phyloP scores from a whole-genome alignment of 2,888 invertebrate genomes.

The Pollenia amentaria region DNA sequence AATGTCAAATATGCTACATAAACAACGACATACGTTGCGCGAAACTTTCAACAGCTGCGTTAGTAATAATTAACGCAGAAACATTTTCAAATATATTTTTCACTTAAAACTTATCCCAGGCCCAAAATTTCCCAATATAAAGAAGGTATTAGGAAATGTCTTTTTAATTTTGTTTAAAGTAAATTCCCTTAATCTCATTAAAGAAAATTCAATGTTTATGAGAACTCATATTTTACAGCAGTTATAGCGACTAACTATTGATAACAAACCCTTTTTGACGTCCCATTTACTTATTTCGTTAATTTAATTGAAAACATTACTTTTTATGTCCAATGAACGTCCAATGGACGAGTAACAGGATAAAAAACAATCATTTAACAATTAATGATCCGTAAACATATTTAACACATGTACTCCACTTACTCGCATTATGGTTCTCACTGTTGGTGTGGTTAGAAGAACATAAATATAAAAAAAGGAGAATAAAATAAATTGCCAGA shows the following conservation, averaged over 20 bases:
- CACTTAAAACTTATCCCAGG: too few relatives aligned
- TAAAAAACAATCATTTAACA: constrained; percentile 43
- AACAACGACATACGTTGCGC: too few relatives aligned
- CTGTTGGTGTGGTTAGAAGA: not conserved
- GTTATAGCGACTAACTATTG: too few relatives aligned
- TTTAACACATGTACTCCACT: constrained; percentile 26
- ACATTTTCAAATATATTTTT: too few relatives aligned
- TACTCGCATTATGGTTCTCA: not conserved
- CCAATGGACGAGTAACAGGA: not conserved
- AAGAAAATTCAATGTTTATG: not conserved
- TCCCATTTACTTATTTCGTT: not conserved
- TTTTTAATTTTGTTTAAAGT: not conserved
- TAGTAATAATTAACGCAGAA: too few relatives aligned
- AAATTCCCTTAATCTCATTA: not conserved
- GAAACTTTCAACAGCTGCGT: too few relatives aligned
- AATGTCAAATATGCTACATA: too few relatives aligned
- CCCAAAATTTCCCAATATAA: too few relatives aligned
- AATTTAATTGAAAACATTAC: not conserved
- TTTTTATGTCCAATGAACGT: not conserved
- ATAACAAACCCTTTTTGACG: not conserved
- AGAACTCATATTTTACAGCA: not conserved
- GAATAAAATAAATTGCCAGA: not conserved
- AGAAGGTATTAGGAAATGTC: too few relatives aligned
- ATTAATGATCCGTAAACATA: constrained; percentile 59
- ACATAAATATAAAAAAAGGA: not conserved